phyloP scores from a whole-genome alignment of 2,797 vertebrate genomes.

The Onychomys torridus region DNA sequence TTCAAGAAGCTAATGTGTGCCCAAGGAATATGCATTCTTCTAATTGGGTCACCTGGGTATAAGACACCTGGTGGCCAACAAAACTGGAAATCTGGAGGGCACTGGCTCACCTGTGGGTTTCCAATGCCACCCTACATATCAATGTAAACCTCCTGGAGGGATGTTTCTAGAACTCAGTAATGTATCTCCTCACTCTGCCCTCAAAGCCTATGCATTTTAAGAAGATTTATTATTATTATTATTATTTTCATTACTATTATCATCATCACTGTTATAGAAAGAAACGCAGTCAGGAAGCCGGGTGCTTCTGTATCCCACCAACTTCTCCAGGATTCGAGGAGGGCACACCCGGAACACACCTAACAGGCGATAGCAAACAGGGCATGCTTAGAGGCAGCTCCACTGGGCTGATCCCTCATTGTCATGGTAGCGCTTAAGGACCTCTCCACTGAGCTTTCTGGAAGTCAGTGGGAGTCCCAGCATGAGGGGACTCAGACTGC shows the following conservation, averaged over 20 bases:
- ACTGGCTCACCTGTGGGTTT: not conserved
- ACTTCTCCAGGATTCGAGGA: constrained; percentile 60
- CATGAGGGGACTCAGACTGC: not conserved
- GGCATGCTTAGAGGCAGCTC: not conserved
- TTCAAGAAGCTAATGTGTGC: not conserved
- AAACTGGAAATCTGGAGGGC: not conserved
- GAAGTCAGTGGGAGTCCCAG: not conserved
- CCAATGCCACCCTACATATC: not conserved
- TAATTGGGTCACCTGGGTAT: not conserved
- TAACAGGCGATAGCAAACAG: not conserved
- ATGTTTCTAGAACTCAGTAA: not conserved
- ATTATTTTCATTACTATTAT: not conserved
- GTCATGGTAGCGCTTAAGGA: not conserved
- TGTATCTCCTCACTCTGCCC: not conserved
- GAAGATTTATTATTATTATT: too few relatives aligned
- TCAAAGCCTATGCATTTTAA: not conserved
- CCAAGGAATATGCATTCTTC: not conserved
- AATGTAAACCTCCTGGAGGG: not conserved
- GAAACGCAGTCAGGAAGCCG: not conserved
- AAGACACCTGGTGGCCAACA: not conserved
- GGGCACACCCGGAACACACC: not conserved
- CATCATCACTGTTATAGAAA: not conserved
- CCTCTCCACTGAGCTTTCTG: not conserved
- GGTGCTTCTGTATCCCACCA: not conserved
- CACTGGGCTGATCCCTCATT: not conserved